These are phyloP conservation scores for Patella ulyssiponensis DNA, from an alignment of 2,888 invertebrate genomes.

Conservation along the genomic window DNA sequence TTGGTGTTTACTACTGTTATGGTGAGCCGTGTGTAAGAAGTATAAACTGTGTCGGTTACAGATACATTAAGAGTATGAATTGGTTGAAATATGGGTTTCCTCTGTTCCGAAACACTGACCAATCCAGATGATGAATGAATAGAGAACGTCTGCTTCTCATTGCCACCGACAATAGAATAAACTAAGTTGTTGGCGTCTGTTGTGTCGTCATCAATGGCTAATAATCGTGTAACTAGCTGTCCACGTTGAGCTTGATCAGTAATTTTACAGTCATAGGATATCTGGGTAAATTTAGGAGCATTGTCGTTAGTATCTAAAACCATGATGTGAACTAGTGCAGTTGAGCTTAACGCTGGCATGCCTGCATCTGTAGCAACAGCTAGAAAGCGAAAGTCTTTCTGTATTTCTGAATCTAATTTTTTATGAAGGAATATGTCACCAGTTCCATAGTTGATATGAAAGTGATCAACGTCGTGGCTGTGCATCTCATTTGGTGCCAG, in stretches of 20 bases:
- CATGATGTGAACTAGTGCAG: slow-evolving; percentile 85
- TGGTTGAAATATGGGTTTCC: slow-evolving; percentile 80
- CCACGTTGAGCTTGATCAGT: slow-evolving; percentile 88
- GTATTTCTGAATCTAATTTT: slow-evolving; percentile 62
- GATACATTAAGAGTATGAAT: slow-evolving; percentile 88
- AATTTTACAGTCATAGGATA: slow-evolving; percentile 82
- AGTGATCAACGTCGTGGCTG: slow-evolving; percentile 77
- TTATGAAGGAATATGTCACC: slow-evolving; percentile 77
- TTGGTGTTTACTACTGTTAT: slow-evolving; percentile 76
- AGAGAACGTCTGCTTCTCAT: slow-evolving; percentile 75
- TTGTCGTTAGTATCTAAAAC: slow-evolving; percentile 94
- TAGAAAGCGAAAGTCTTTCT: slow-evolving; percentile 82
- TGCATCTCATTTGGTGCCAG: slow-evolving; percentile 73
- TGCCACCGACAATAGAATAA: slow-evolving; percentile 88
- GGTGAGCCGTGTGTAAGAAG: slow-evolving; percentile 81
- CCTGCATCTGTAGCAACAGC: slow-evolving; percentile 88
- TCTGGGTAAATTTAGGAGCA: slow-evolving; percentile 76
- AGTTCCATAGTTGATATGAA: slow-evolving; percentile 83
- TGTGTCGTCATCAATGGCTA: slow-evolving; percentile 88
- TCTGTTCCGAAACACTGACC: slow-evolving; percentile 82
- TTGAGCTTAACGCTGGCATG: slow-evolving; percentile 84
- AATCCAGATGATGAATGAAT: slow-evolving; percentile 73
- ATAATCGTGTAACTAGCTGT: slow-evolving; percentile 84
- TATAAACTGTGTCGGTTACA: slow-evolving; percentile 95
- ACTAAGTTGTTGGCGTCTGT: slow-evolving; percentile 82